Base-by-base conservation (phyloP, 2,888 invertebrate genomes). In the Lasius platythorax region DNA sequence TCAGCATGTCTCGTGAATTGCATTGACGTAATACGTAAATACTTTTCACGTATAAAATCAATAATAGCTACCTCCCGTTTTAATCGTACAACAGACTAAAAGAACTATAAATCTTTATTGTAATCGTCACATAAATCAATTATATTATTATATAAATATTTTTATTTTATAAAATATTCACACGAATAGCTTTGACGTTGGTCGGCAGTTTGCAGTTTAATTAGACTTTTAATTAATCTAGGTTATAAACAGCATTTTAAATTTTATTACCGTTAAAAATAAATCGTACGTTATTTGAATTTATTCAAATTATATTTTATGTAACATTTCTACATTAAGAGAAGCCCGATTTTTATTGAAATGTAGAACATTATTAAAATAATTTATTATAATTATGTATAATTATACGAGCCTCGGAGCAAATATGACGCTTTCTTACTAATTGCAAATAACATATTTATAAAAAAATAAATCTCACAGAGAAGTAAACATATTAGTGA, bases 11-110 rank as follows among this genome's bases (percentile, higher is more conserved):
- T 8, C 72, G 43, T 43, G 72, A 72, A 72, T 72, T 72, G 73
- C n/a, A 81, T 81, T 81, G 79, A 81, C 72, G 56, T 37, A 72
- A 46, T 23, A 33, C 18, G 70, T 58, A 58, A 79, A 72, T 72
- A 58, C 72, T 61, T 81, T 81, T 18, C 33, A 23, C 30, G 3
- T 56, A 9, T 30, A 43, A 56, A 70, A 78, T 70, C 43, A 79
- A 58, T 18, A 58, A 72, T 73, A 33, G 56, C 2, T 23, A 8
- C 61, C 23, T 43, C 18, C 58, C 18, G 12, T 58, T 79, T 79
- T 46, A 61, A 73, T 46, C 43, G 58, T 56, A 5, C 11, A 18
- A 53, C 68, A 56, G 8, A 56, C n/a, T 33, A 18, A 30, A 28
- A 18, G 23, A 28, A 37, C 1, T 4, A 30, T 46, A n/a, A 68